Base-by-base conservation (phyloP, 2,888 invertebrate species). In the Dryococelus australis region DNA sequence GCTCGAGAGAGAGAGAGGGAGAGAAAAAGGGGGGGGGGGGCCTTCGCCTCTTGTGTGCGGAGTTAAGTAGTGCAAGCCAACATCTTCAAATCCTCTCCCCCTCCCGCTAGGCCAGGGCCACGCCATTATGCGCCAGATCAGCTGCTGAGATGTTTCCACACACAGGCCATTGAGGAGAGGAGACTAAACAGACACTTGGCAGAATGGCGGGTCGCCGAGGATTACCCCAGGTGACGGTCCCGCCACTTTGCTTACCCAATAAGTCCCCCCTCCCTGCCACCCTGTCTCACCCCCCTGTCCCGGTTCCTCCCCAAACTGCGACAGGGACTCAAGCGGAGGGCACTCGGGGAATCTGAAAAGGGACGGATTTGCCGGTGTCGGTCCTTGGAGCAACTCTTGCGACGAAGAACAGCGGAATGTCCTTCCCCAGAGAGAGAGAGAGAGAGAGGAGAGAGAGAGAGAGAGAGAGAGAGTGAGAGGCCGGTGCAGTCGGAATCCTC, bases 211-310 rank as follows among this genome's bases (percentile, higher is more conserved):
- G 65, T 24, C 65, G 47, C 65, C 65, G n/a, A n/a, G 65, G 65
- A 65, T 65, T n/a, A 65, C 24, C 47, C 16, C 47, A 47, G 47
- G 47, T 47, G 47, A 47, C 47, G 47, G 47, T 47, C 65, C n/a
- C 65, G 65, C 65, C 65, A 65, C 65, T 65, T 65, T 65, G 65
- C 65, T 65, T 65, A n/a, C 65, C 65, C 65, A 65, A 65, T 65
- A 65, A 8, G 24, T 6, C 65, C 65, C 65, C 65, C 65, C n/a
- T 20, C 65, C 65, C 65, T 24, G 10, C 65, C 20, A 0, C 8
- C 65, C 65, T n/a, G 4, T 35, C 35, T 0, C 65, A 0, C 0
- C 65, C 65, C n/a, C 0, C 65, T 24, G 24, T 2, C 65, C 65
- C 24, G 1, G n/a, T 65, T 24, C 24, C 65, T 65, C 65, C 24